phyloP scores from a whole-genome alignment of 2,797 vertebrate species.

The Lacerta agilis region DNA sequence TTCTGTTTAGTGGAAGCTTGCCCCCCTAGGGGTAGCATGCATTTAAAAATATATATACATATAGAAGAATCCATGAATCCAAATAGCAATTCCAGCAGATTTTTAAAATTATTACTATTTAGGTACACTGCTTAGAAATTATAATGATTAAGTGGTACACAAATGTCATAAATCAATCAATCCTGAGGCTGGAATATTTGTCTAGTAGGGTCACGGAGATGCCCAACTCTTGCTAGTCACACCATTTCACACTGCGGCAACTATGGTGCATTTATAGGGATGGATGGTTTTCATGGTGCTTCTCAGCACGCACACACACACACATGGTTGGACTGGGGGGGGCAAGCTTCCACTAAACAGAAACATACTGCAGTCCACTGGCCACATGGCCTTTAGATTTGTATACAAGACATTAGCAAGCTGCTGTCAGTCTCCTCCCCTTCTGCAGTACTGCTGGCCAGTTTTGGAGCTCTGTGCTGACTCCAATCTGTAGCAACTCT shows the following conservation, averaged over 20 bases:
- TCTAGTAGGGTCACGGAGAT: neutral
- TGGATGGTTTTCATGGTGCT: too few relatives aligned
- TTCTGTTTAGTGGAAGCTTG: neutral
- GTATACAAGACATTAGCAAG: neutral
- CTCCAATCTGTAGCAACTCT: neutral
- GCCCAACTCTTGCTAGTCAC: neutral
- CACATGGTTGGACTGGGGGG: too few relatives aligned
- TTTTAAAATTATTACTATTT: too few relatives aligned
- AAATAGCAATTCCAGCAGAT: neutral
- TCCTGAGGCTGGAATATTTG: neutral
- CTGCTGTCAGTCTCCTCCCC: neutral
- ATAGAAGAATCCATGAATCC: neutral
- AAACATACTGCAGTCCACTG: neutral
- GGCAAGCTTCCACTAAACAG: neutral
- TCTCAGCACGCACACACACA: too few relatives aligned
- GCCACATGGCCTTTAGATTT: neutral
- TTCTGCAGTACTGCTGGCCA: neutral
- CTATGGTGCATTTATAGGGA: neutral
- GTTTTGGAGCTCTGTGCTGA: neutral
- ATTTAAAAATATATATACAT: too few relatives aligned
- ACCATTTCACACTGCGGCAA: neutral
- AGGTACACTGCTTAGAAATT: too few relatives aligned
- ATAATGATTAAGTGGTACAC: too few relatives aligned
- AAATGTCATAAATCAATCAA: too few relatives aligned
- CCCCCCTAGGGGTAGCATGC: neutral